Base-by-base conservation (phyloP, 2,797 vertebrate genomes). In the Parambassis ranga region DNA sequence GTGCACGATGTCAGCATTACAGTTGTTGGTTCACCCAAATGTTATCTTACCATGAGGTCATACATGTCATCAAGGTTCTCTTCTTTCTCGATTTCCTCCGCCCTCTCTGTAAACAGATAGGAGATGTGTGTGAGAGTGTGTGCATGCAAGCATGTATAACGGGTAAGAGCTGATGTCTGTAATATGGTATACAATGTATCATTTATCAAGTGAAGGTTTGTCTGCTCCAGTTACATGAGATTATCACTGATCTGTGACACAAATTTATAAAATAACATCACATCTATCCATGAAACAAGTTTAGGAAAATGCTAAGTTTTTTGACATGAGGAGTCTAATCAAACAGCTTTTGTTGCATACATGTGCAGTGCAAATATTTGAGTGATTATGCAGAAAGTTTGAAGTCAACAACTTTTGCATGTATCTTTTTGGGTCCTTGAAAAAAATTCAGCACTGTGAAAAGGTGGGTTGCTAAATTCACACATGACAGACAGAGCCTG, bases 1-100 rank as follows among this genome's bases (percentile, higher is more conserved):
- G 27, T 18, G 10, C 3, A 57, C 50, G 18, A 61, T 22, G 44
- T 57, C 64, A 30, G 19, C 18, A 16, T 51, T 20, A 19, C 30
- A 20, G 18, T 35, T 42, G 26, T 24, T 31, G 8, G 24, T 49
- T 20, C 36, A 31, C 26, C 28, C 20, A 19, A 61, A 63, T 0
- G 6, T 43, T 33, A 28, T 68, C 92, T 94, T 84, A 96, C 95
- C 94, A 95, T 95, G 63, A 96, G 75, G 65, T 90, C 64, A 2
- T 92, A 91, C 60, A 89, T 90, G 77, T 86, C 88, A 52, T 88
- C 83, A 0, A 75, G 20, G 46, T 90, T 87, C 64, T 90, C 85
- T 7, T 88, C 91, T 43, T 63, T 89, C 74, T 81, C 82, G 0
- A 74, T 73, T 4, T 93, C 90, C 2, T 89, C 88, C 13, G 71